Conservation (phyloP, 1,140 invertebrate species). For the Drosophila trapezifrons region DNA sequence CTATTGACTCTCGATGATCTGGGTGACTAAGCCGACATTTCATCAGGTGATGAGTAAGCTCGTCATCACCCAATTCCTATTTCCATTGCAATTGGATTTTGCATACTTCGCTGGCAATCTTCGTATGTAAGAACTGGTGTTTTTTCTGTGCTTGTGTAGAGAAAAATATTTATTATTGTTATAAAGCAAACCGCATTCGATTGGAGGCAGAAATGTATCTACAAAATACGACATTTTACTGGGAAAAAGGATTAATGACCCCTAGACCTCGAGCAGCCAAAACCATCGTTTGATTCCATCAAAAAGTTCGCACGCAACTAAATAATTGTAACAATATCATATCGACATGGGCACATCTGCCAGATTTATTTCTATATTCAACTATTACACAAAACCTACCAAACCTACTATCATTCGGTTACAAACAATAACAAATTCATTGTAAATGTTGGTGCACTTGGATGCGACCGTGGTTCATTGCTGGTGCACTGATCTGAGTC, state of each 20-base stretch:
- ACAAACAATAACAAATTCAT: conserved; percentile 8
- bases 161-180: not conserved
- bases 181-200: not conserved
- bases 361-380: not conserved
- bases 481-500: not conserved
- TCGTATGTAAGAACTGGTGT: not conserved
- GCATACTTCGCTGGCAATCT: not conserved
- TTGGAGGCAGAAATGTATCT: too few species aligned
- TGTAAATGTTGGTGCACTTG: conserved; percentile 19
- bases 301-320: too few species aligned
- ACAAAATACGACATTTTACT: too few species aligned
- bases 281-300: too few species aligned
- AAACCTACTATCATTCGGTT: not conserved
- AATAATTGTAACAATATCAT: not conserved
- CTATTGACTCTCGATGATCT: not conserved
- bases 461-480: not conserved
- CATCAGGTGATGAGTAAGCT: conserved; percentile 20
- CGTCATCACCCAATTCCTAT: not conserved
- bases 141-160: not conserved
- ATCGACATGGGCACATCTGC: not conserved
- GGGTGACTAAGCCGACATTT: conserved; percentile 8
- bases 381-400: not conserved
- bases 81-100: not conserved
- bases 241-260: too few species aligned
- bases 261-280: too few species aligned